Conservation (phyloP, 2,888 invertebrate genomes). For the Drosophila kuntzei region DNA sequence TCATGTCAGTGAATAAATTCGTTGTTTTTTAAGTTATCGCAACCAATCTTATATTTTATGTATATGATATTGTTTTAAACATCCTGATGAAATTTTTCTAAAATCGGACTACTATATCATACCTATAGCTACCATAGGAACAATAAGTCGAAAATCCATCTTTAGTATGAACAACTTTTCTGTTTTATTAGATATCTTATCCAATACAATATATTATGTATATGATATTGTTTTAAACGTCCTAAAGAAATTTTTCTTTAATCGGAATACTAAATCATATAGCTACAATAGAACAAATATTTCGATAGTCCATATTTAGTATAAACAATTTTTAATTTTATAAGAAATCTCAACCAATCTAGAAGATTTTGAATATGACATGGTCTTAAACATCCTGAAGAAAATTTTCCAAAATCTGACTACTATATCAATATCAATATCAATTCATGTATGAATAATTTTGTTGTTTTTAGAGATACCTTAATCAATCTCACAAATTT, state of each 20-base stretch:
- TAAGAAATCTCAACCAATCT: too few species aligned
- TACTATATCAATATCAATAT: too few species aligned
- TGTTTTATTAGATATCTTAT: background rate
- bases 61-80: background rate
- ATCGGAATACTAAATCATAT: background rate
- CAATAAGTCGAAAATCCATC: fast-evolving
- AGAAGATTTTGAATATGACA: too few species aligned
- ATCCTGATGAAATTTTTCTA: background rate
- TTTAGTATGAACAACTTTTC: background rate
- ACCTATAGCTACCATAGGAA: background rate
- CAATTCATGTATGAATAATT: background rate
- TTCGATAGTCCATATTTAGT: background rate
- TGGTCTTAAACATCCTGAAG: too few species aligned
- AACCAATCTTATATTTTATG: background rate
- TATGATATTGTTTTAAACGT: background rate
- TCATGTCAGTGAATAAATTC: background rate
- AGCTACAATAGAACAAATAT: background rate
- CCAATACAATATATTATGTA: background rate
- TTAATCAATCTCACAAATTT: background rate
- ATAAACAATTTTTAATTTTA: background rate
- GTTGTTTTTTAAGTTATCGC: background rate
- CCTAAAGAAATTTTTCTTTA: background rate
- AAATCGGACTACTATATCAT: background rate
- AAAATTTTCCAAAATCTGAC: too few species aligned
- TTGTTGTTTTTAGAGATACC: background rate